Conservation (phyloP, 2,888 invertebrate species). For the Troilus luridus region DNA sequence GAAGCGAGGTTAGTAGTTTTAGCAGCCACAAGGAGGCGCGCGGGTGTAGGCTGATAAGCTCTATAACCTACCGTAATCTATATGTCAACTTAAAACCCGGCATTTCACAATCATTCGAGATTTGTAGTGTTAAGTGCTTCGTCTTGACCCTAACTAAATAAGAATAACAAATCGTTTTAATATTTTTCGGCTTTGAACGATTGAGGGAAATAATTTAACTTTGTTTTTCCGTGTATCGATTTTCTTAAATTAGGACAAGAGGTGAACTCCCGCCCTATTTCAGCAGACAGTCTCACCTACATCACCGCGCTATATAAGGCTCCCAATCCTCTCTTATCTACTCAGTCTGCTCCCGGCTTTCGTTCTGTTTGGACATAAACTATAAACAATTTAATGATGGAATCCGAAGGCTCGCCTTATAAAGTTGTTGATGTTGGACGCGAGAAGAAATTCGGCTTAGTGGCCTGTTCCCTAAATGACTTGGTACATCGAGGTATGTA, state of each 20-base stretch:
- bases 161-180: not conserved
- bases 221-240: constrained; percentile 44
- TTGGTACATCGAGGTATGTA: constrained; percentile 75
- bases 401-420: constrained; percentile 72
- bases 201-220: not conserved
- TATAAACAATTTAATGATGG: not conserved
- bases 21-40: not conserved
- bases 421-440: constrained; percentile 86
- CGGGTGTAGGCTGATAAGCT: constrained; percentile 35
- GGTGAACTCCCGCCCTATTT: constrained; percentile 57
- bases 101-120: not conserved
- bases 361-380: no score
- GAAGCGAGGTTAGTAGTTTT: not conserved
- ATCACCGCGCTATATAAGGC: constrained; percentile 52
- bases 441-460: constrained; percentile 86
- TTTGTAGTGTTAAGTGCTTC: not conserved
- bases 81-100: not conserved
- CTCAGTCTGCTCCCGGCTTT: constrained; percentile 31
- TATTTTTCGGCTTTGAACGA: not conserved
- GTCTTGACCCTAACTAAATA: not conserved
- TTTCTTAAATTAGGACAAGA: constrained; percentile 56
- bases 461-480: constrained; percentile 84
- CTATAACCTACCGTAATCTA: constrained; percentile 40
- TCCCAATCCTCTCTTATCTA: not conserved
- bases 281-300: constrained; percentile 56